Evolutionary conservation across 2,113 vertebrate genomes (phyloP), one percentile per base, ranked within the genome.

Genomic region (Formicarius rufipectus): DNA sequence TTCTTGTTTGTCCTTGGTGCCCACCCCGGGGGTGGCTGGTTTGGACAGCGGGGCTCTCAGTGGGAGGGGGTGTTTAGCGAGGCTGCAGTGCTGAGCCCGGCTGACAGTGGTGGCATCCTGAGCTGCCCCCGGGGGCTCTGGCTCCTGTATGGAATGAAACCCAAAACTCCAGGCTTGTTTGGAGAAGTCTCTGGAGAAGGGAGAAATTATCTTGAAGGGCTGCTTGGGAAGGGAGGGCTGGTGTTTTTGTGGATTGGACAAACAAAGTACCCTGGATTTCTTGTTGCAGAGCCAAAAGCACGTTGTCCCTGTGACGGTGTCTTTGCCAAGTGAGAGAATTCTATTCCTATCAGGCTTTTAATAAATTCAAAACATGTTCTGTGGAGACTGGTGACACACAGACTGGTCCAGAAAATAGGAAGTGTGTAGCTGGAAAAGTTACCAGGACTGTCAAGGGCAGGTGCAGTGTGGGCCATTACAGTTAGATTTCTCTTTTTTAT

Each of bases 101-200:
- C 95, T 98, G 64, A 97, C 96, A 7, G 98, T 99, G 90, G 98
- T 98, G 4, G 52, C 98, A 42, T 98, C 98, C 96, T 99, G 98
- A 95, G 37, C 98, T 97, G 95, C 96, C 79, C 98, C 98, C 93
- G 98, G 95, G 47, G 98, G 98, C 97, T 99, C 98, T 45, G 94
- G n/a, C n/a, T 99, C 84, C 90, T 99, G 95, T 99, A 99, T 96
- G 97, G 99, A 99, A 98, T 98, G 98, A 99, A 98, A 96, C 87
- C 74, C 72, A 94, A 95, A 92, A 77, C 74, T 68, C 89, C 95
- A 87, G 76, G 67, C 83, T 89, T 94, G 94, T 94, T 94, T 85
- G 90, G 95, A 92, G 77, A 82, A 94, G 56, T 93, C 94, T 93
- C 96, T 97, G 95, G 89, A 96, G 96, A 84, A 95, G 93, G 85